Percentiles rank a stretch among this genome's conserved stretches.
These are phyloP conservation scores for Eupithecia pulchellata DNA, from an alignment of 2,888 invertebrate genomes.

Conservation along the genomic window DNA sequence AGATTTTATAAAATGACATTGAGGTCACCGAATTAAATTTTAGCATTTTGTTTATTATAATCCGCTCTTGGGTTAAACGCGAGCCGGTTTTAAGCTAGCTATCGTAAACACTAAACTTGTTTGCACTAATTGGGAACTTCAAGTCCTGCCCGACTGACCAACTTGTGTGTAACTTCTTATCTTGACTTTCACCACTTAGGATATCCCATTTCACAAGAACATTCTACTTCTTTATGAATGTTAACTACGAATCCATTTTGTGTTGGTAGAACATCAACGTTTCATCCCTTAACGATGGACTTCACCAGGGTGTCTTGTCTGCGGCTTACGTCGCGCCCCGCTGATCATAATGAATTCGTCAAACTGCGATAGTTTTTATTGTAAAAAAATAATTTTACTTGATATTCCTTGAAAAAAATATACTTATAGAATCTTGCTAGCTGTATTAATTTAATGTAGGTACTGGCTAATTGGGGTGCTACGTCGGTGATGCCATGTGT, in stretches of 20 bases:
- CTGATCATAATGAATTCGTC: too few species aligned
- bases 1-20: neutral
- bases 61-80: slow-evolving; percentile 21
- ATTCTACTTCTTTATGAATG: neutral
- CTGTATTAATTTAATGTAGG: too few species aligned
- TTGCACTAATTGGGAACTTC: slow-evolving; percentile 20
- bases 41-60: neutral
- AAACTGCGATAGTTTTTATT: too few species aligned
- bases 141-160: slow-evolving; percentile 17
- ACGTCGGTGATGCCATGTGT: too few species aligned
- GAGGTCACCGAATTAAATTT: neutral
- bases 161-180: slow-evolving; percentile 2
- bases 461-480: too few species aligned
- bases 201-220: neutral
- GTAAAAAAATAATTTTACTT: too few species aligned
- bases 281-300: too few species aligned
- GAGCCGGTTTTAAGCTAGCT: slow-evolving; percentile 14
- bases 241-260: too few species aligned
- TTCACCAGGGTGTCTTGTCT: too few species aligned
- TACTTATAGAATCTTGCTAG: too few species aligned
- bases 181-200: slow-evolving; percentile 31
- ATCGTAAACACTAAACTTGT: slow-evolving; percentile 33
- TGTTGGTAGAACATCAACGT: too few species aligned
- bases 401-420: neutral
- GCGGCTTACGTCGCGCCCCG: too few species aligned